Evolutionary conservation across 2,113 vertebrate genomes (phyloP), one percentile per base, ranked within the genome.

Genomic region (Turdus rufiventris): DNA sequence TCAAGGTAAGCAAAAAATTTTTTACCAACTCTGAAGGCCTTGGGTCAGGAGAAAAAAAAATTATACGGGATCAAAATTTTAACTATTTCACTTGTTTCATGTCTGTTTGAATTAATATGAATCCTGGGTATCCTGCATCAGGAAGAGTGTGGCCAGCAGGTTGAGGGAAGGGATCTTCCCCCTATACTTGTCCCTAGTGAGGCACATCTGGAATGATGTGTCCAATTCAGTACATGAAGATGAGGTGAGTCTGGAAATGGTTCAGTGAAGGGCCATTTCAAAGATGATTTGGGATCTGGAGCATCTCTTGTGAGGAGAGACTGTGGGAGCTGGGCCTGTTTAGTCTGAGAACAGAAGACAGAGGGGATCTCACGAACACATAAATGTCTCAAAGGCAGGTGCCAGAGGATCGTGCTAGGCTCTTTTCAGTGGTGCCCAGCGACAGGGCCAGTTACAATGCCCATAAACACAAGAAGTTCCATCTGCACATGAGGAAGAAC

Each of bases 391-490:
- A 1, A 50, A 65, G 50, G 14, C 18, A 36, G 18, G 23, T 24
- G 26, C 8, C 67, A 73, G 26, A 51, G 15, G 36, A 33, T 14
- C 0, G 0, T 43, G 21, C 33, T 28, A 34, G 58, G 12, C 14
- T 57, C 18, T 29, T 56, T 38, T n/a, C 36, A 7, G 18, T n/a
- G 18, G 23, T 51, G 51, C 12, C 18, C 43, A 51, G 23, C 2
- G 2, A 19, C 18, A n/a, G 33, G 15, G 9, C 0, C 0, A 16
- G 12, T 8, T 58, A 7, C 0, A 6, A 18, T 16, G 36, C 8
- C 33, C 23, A 17, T 5, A 24, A 74, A n/a, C 24, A 38, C 36
- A 20, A 25, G 16, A 58, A 51, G 6, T 29, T 60, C 24, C 13
- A 20, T 15, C 8, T n/a, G 26, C 15, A n/a, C 18, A 17, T 9